phyloP scores from a whole-genome alignment of 2,888 invertebrate genomes.

The Ypsolopha sequella region DNA sequence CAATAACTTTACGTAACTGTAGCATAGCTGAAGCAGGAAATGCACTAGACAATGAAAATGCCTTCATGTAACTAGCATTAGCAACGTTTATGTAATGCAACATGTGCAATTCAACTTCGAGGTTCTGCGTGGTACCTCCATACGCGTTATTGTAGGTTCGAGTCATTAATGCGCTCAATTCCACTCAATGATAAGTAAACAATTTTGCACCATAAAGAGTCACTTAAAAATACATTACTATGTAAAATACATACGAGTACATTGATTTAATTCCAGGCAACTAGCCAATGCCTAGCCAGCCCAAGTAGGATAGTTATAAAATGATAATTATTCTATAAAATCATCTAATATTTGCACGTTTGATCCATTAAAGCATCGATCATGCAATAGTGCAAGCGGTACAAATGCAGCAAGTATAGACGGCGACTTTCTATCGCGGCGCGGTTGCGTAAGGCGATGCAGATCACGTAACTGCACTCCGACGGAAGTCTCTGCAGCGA shows the following conservation, averaged over 20 bases:
- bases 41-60: conserved; percentile 65
- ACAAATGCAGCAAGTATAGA: neutral
- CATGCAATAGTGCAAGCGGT: neutral
- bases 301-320: no score
- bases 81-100: conserved; percentile 32
- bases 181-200: no score
- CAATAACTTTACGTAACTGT: conserved; percentile 31
- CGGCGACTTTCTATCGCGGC: conserved; percentile 51
- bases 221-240: no score
- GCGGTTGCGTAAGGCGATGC: conserved; percentile 60
- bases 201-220: no score
- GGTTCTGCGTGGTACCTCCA: neutral
- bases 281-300: no score
- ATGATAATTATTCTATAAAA: no score
- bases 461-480: conserved; percentile 65
- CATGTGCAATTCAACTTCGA: conserved; percentile 6
- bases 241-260: no score
- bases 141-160: neutral
- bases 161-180: neutral
- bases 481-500: conserved; percentile 61
- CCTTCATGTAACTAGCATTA: conserved; percentile 44
- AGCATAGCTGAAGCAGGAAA: conserved; percentile 40
- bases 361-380: neutral
- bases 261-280: no score
- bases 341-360: neutral